Evolutionary conservation across 2,797 vertebrate species (phyloP), one percentile per base, ranked within the genome.

Genomic region (Gymnopithys bicolor): DNA sequence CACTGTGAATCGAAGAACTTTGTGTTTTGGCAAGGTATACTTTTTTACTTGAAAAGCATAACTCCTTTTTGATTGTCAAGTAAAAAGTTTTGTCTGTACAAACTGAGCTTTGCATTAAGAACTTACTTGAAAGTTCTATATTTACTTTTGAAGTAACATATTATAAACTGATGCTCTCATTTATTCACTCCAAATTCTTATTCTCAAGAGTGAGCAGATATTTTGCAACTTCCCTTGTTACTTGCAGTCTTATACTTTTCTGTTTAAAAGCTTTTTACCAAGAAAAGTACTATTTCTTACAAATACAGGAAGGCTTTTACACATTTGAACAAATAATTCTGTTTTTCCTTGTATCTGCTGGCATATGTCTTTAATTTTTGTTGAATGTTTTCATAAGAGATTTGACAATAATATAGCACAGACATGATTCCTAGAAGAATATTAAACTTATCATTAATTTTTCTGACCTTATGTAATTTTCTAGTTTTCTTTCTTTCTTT

Each of bases 1-100:
- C 99, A 99, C 98, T 99, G 99, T 98, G 99, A 99, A 98, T 99
- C 99, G 35, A 99, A 99, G 98, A 99, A 99, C 98, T 99, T 99
- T 98, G 99, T 99, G 97, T 99, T 99, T 98, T 99, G 99, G 99
- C 99, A 99, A 99, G 99, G 99, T 99, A 98, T 96, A 94, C 58
- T 84, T 97, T 97, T 97, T 96, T 82, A 73, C 89, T 24, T 96
- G 62, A 86, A 78, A 90, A 96, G 14, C 56, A 75, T 77, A 91
- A 83, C 62, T 92, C 11, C 41, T 73, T 69, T 89, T 81, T 76
- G 79, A 45, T 51, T 28, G 59, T 51, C 46, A 85, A 86, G 19
- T 76, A 53, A 78, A 82, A 94, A 39, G 18, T 22, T 66, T 66
- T 56, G n/a, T 69, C 55, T 64, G 43, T 86, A 55, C 9, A 83